These are phyloP conservation scores for Cryptoprocta ferox DNA, from an alignment of 2,797 vertebrate genomes.

Conservation along the genomic window DNA sequence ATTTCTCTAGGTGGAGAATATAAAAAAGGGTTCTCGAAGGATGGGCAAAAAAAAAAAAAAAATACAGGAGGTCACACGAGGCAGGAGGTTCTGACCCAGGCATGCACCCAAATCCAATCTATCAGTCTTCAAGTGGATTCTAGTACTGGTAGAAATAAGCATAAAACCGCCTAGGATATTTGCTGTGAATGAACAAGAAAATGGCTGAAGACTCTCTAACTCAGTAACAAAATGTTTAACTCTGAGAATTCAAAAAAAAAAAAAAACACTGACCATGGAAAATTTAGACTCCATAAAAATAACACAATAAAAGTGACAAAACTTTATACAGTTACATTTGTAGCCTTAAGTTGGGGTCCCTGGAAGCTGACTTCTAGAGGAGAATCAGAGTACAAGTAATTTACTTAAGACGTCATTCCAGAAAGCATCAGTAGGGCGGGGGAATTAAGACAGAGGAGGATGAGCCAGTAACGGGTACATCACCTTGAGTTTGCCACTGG, in stretches of 20 bases:
- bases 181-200: neutral
- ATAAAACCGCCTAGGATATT: slow-evolving; percentile 24
- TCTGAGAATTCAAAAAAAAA: neutral
- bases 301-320: slow-evolving; percentile 26
- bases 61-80: neutral
- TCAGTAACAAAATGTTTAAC: neutral
- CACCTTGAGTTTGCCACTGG: neutral
- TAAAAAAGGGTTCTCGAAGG: neutral
- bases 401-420: neutral
- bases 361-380: neutral
- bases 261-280: neutral
- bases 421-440: neutral
- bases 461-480: neutral
- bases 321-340: neutral
- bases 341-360: neutral
- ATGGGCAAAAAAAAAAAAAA: neutral
- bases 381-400: slow-evolving; percentile 6
- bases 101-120: neutral
- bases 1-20: slow-evolving; percentile 29
- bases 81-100: neutral
- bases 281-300: slow-evolving; percentile 51
- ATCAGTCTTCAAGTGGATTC: neutral
- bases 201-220: neutral
- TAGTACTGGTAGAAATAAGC: slow-evolving; percentile 11
- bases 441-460: neutral